Conservation (phyloP, 2,888 invertebrate genomes). For the Harpagoxenus sublaevis region DNA sequence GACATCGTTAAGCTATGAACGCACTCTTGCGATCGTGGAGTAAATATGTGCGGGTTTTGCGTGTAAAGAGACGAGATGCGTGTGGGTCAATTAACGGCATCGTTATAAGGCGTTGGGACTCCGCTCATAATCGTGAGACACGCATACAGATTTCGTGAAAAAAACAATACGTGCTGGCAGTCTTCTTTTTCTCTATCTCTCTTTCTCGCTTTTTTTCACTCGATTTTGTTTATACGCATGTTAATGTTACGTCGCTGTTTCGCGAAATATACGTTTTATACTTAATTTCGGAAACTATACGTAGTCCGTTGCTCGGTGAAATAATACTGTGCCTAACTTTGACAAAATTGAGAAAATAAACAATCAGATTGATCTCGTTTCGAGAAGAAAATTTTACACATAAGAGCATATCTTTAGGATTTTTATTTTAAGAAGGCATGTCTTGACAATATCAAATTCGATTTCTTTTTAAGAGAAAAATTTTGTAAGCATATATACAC, state of each 20-base stretch:
- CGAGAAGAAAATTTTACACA: background rate
- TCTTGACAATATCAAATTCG: background rate
- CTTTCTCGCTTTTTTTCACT: background rate
- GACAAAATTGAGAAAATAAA: background rate
- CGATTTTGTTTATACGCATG: background rate
- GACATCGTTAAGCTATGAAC: conserved; percentile 60
- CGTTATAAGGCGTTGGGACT: conserved; percentile 57
- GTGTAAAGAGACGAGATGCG: conserved; percentile 44
- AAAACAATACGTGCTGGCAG: background rate
- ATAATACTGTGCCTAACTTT: background rate
- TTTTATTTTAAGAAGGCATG: background rate
- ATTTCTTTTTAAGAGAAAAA: background rate
- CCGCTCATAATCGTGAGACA: conserved; percentile 45
- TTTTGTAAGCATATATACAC: background rate
- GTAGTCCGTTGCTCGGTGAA: background rate
- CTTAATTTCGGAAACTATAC: background rate
- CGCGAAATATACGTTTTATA: too few species aligned
- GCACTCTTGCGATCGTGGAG: conserved; percentile 48
- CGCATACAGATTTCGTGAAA: conserved; percentile 14
- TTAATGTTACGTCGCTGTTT: too few species aligned
- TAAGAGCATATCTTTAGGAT: background rate
- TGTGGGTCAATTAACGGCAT: conserved; percentile 72
- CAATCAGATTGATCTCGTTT: background rate
- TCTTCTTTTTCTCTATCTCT: background rate
- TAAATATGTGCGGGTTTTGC: conserved; percentile 54